Percentiles rank a stretch among this genome's conserved stretches.
phyloP scores from a whole-genome alignment of 2,797 vertebrate species.

The Acipenser transmontanus region DNA sequence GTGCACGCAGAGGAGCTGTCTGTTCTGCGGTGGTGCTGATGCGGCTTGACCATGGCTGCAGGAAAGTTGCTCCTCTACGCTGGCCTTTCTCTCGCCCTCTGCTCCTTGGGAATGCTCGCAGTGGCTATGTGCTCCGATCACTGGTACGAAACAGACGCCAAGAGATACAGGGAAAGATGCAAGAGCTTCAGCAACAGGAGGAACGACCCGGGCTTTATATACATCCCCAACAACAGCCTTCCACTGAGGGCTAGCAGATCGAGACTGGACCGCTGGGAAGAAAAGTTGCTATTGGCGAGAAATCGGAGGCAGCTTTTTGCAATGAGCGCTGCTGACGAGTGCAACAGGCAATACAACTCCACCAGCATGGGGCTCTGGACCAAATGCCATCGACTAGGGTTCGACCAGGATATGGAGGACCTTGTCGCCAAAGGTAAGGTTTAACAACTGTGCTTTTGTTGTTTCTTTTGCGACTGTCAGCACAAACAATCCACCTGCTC shows the following conservation, averaged over 20 bases:
- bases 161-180: conserved; percentile 91
- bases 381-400: conserved; percentile 85
- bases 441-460: too few relatives aligned
- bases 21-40: conserved; percentile 71
- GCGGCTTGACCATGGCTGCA: conserved; percentile 80
- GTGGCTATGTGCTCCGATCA: conserved; percentile 97
- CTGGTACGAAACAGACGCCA: conserved; percentile 97
- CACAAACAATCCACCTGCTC: too few relatives aligned
- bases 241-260: conserved; percentile 85
- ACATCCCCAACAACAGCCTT: conserved; percentile 97
- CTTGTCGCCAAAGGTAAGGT: conserved; percentile 87
- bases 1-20: conserved; percentile 51
- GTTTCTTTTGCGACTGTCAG: too few relatives aligned
- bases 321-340: conserved; percentile 90
- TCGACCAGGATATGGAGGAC: conserved; percentile 85
- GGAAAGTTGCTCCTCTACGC: conserved; percentile 95
- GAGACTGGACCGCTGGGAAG: conserved; percentile 80
- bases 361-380: conserved; percentile 98
- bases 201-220: conserved; percentile 95
- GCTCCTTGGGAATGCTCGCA: conserved; percentile 94
- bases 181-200: conserved; percentile 88
- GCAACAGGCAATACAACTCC: conserved; percentile 91
- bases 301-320: conserved; percentile 92
- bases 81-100: conserved; percentile 90
- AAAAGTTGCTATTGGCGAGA: conserved; percentile 80